Evolutionary conservation across 2,888 invertebrate genomes (phyloP).

Genomic region (Athalia rosae): DNA sequence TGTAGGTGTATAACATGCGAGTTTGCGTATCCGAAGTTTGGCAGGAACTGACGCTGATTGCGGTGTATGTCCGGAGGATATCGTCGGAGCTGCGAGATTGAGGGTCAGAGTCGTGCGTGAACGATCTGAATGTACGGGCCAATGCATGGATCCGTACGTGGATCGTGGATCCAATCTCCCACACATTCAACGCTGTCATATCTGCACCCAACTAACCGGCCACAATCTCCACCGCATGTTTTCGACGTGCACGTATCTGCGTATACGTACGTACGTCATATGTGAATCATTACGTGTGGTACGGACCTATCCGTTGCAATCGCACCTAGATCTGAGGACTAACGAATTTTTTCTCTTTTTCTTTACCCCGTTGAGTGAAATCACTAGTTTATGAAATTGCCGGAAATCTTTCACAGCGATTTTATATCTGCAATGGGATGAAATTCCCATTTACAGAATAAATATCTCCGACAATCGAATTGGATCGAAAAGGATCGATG

Average conservation of each 20-base stretch:
- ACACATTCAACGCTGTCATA: slow-evolving; percentile 3
- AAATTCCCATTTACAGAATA: too few relatives aligned
- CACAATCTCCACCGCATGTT: slow-evolving; percentile 2
- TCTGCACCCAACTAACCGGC: slow-evolving; percentile 1
- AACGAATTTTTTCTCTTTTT: too few relatives aligned
- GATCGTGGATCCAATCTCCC: slow-evolving; percentile 21
- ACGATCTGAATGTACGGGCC: slow-evolving; percentile 27
- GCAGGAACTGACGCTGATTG: slow-evolving; percentile 45
- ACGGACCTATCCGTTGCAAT: not conserved
- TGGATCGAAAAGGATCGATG: too few relatives aligned
- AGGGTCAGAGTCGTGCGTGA: slow-evolving; percentile 43
- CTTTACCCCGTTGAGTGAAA: too few relatives aligned
- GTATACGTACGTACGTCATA: not conserved
- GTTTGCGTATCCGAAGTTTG: slow-evolving; percentile 35
- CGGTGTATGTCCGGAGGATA: slow-evolving; percentile 44
- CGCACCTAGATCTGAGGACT: not conserved
- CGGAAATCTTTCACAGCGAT: too few relatives aligned
- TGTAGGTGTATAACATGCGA: slow-evolving; percentile 23
- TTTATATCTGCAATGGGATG: too few relatives aligned
- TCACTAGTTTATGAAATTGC: too few relatives aligned
- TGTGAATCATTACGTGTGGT: slow-evolving; percentile 6
- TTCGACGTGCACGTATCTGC: not conserved
- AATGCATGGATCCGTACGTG: slow-evolving; percentile 23
- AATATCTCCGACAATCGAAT: too few relatives aligned
- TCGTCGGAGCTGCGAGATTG: slow-evolving; percentile 42